phyloP scores from a whole-genome alignment of 2,797 vertebrate genomes.

The Tachyglossus aculeatus region DNA sequence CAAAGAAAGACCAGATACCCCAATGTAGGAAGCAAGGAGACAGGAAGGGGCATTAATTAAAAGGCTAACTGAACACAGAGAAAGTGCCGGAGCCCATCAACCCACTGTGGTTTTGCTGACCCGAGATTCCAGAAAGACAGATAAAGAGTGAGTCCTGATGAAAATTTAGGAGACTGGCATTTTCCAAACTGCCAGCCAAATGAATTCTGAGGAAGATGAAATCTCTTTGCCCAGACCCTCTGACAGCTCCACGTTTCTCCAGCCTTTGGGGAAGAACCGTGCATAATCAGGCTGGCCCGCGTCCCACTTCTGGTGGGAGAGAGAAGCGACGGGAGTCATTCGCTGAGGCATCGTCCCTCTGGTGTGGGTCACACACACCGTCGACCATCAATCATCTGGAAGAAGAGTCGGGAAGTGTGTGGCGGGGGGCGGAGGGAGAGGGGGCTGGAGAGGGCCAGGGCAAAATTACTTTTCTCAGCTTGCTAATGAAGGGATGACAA shows the following conservation, averaged over 20 bases:
- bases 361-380: constrained; percentile 1
- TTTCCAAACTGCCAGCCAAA: constrained; percentile 5
- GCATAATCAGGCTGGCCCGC: neutral
- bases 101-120: neutral
- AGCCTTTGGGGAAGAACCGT: neutral
- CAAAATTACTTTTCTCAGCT: constrained; percentile 54
- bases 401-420: constrained; percentile 1
- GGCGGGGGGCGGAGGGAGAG: constrained; percentile 20
- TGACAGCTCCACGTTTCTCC: neutral
- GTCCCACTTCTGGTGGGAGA: neutral
- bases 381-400: constrained; percentile 35
- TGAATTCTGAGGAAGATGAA: constrained; percentile 24
- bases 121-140: neutral
- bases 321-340: neutral
- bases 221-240: neutral
- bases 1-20: neutral
- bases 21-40: neutral
- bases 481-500: constrained; percentile 52
- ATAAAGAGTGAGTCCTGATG: neutral
- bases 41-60: neutral
- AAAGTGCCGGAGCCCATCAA: neutral
- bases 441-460: constrained; percentile 19
- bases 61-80: neutral
- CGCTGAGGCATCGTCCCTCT: neutral
- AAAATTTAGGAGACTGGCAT: constrained; percentile 31